Evolutionary conservation across 2,888 invertebrate genomes (phyloP), one percentile per base, ranked within the genome.

Genomic region (Scaptomyza polygonia): DNA sequence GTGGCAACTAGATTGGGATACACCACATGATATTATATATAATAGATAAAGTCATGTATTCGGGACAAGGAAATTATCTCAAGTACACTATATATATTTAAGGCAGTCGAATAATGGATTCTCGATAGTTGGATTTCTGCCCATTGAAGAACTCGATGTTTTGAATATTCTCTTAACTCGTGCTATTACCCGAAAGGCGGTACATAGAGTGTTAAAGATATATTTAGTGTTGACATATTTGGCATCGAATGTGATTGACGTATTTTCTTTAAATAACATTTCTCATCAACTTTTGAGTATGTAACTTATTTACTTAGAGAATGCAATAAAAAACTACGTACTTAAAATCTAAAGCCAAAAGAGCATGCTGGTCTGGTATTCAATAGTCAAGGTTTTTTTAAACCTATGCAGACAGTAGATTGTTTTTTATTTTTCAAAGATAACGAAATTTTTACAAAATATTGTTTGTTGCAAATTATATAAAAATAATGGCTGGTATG

Each of bases 1-100:
- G 25, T 42, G 43, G 57, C 34, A 70, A 55, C 11, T 14, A 43
- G 40, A 59, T 48, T 32, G 18, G 39, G 11, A 43, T 34, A 53
- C 4, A 25, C 25, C 25, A 25, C 5, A 25, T 25, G 25, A 25
- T 25, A 25, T 25, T 58, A 3, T 21, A 14, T 16, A 16, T 14
- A 11, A 7, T 25, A 25, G 3, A 21, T 3, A 36, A 3, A 21
- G 7, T 47, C 5, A 32, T 5, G 12, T 36, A 4, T 11, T 25
- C 25, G n/a, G n/a, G n/a, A n/a, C n/a, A n/a, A n/a, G n/a, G n/a
- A n/a, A n/a, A n/a, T n/a, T n/a, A n/a, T n/a, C n/a, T n/a, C n/a
- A n/a, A n/a, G n/a, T n/a, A n/a, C n/a, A n/a, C n/a, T n/a, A n/a
- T n/a, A n/a, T n/a, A n/a, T n/a, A n/a, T n/a, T n/a, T n/a, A n/a